Evolutionary conservation across 2,113 vertebrate species (phyloP).

Genomic region (Strigops habroptila): DNA sequence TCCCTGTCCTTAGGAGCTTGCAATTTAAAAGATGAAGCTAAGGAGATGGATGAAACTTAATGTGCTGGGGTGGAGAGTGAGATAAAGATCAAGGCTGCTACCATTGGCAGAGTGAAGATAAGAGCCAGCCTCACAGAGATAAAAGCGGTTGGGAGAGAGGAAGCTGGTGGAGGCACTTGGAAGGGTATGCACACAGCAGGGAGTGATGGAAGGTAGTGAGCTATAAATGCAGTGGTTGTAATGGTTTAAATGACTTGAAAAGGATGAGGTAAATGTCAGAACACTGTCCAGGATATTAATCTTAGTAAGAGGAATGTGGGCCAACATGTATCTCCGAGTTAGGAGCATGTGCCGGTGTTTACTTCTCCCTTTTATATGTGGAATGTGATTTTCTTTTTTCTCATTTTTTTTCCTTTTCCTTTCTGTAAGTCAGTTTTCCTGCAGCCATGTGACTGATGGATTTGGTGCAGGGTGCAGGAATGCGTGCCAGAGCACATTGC

Average conservation of each 20-base stretch:
- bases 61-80: not conserved
- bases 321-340: constrained; percentile 1
- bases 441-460: not conserved
- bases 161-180: not conserved
- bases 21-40: constrained; percentile 1
- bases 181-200: not conserved
- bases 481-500: not conserved
- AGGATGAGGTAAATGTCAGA: constrained; percentile 52
- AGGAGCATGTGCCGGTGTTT: not conserved
- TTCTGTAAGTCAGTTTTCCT: not conserved
- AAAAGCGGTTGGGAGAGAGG: not conserved
- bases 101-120: constrained; percentile 12
- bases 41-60: constrained; percentile 22
- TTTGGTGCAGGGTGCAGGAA: not conserved
- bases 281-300: constrained; percentile 40
- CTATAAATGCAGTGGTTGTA: constrained; percentile 25
- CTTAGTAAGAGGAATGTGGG: constrained; percentile 37
- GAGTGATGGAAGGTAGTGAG: not conserved
- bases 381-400: not conserved
- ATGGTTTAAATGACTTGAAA: constrained; percentile 48
- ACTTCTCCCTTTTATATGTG: not conserved
- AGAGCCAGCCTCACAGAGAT: not conserved
- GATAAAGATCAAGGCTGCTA: constrained; percentile 42
- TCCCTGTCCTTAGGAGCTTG: not conserved
- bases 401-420: not conserved